Base-by-base conservation (phyloP, 2,113 vertebrate species). In the Xiphorhynchus elegans region DNA sequence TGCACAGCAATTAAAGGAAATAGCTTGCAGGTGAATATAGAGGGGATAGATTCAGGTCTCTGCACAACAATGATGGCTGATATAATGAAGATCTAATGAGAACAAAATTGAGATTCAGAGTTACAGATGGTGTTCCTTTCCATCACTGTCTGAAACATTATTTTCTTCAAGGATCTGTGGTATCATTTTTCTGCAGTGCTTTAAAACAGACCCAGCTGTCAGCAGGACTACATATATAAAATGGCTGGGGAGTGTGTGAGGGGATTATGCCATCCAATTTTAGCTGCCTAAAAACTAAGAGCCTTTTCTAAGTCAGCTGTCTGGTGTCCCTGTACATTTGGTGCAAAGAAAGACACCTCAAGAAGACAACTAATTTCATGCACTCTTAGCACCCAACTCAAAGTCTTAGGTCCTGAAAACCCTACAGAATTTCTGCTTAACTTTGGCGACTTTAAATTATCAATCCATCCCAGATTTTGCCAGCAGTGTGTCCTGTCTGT, bases 21-120 rank as follows among this genome's bases (percentile, higher is more conserved):
- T 95, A 95, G 91, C 93, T 97, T 95, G 95, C 95, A 96, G 96
- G 96, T 97, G 95, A 96, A 84, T 77, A 60, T 33, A 59, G 84
- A 88, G 55, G 60, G 66, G 75, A 90, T 74, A 42, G 90, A 95
- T 83, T 93, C 87, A 91, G 93, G 95, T 96, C 92, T 93, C 79
- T 93, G 82, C 79, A 79, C 75, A 95, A 95, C 85, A 94, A 88
- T 90, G 87, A 80, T 2, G 9, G 40, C 72, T 96, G 79, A 93
- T 94, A 91, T 91, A 95, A 95, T 92, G 88, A 96, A 95, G 87
- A 74, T 40, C 87, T 97, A 95, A 95, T 88, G 92, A 90, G 95
- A 95, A 68, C 50, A 92, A 93, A 96, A 94, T 58, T 80, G 82
- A 80, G 95, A 92, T 96, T 95, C 90, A 94, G 90, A 90, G 55